Base-by-base conservation (phyloP, 2,888 invertebrate genomes). In the Drosophila prostipennis region DNA sequence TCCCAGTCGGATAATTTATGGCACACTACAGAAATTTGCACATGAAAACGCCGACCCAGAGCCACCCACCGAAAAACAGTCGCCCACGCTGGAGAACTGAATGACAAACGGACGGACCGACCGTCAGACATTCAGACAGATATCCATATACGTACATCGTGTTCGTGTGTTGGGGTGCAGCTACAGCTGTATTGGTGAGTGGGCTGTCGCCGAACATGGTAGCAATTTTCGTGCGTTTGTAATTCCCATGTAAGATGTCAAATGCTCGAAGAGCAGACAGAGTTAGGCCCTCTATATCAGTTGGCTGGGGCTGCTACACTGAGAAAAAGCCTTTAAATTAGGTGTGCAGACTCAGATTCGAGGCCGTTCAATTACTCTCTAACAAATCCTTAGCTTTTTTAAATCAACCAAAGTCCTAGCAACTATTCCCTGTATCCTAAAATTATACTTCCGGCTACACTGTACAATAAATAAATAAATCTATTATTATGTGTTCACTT, bases 1-100 rank as follows among this genome's bases (percentile, higher is more conserved):
- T 85, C 84, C 89, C 84, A 79, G 84, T 76, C 80, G 84, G 87
- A 83, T 88, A 85, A 85, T 85, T 85, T 88, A 85, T 85, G 84
- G 77, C 89, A 78, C 87, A 88, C 84, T 85, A 89, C 84, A 88
- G 84, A 87, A 85, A 85, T 87, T 85, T 85, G 84, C 84, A 78
- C 87, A 86, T 77, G 78, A 83, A 82, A 86, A 82, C 73, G 86
- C 53, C 77, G 67, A 48, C 32, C 59, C 52, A 68, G 64, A 48
- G 52, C 19, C 45, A 11, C 29, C 48, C 32, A 10, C n/a, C 34
- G 36, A 14, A 59, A 67, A 51, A 55, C 55, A 48, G 51, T 60
- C 64, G 61, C 77, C 78, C 69, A 71, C 71, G 60, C 23, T 34
- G 56, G 29, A 19, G 65, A 53, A 45, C 14, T 10, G 56, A 37